Evolutionary conservation across 2,113 vertebrate species (phyloP).

Genomic region (Phylloscopus trochiloides): DNA sequence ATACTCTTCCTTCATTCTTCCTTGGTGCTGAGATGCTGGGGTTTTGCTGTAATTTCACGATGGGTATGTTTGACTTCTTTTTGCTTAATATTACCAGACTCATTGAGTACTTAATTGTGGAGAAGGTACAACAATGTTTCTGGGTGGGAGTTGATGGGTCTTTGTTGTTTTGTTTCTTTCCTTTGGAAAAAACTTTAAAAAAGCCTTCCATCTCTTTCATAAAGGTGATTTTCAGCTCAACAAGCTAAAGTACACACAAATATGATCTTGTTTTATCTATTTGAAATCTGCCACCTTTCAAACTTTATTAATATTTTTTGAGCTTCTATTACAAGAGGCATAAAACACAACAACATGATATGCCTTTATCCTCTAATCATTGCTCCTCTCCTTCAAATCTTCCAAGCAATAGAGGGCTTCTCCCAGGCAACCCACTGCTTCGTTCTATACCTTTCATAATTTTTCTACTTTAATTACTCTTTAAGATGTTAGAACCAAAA

Average conservation of each 20-base stretch:
- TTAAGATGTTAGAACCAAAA: background rate
- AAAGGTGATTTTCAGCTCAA: background rate
- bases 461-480: background rate
- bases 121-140: background rate
- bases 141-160: background rate
- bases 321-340: background rate
- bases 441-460: background rate
- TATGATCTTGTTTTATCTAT: background rate
- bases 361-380: background rate
- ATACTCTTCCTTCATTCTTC: background rate
- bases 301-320: background rate
- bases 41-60: background rate
- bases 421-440: background rate
- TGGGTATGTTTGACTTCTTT: background rate
- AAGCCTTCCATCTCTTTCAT: background rate
- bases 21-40: background rate
- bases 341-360: accelerated
- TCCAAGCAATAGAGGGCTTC: background rate
- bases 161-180: background rate
- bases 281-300: background rate
- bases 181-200: background rate
- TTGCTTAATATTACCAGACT: background rate
- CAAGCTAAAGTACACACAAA: background rate
- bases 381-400: background rate
- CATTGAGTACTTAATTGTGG: background rate